Evolutionary conservation across 2,888 invertebrate genomes (phyloP).

Genomic region (Parnassius smintheus): DNA sequence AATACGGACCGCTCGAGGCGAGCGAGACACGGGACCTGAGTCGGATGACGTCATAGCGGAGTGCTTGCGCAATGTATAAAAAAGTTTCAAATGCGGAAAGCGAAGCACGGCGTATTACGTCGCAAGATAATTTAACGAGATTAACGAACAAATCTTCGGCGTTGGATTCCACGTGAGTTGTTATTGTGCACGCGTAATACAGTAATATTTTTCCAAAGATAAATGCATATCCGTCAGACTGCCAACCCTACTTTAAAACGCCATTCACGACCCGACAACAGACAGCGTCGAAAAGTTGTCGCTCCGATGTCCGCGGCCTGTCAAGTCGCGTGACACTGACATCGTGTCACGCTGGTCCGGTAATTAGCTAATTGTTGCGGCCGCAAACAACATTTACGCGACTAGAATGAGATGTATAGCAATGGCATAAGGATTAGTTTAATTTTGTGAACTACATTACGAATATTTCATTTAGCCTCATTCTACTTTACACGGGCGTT

Average conservation of each 20-base stretch:
- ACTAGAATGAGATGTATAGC: slow-evolving; percentile 7
- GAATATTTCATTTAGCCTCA: slow-evolving; percentile 17
- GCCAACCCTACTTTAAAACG: slow-evolving; percentile 35
- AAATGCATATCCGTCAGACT: slow-evolving; percentile 13
- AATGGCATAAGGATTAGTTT: slow-evolving; percentile 1
- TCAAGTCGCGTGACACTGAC: slow-evolving; percentile 52
- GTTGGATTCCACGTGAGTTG: too few relatives aligned
- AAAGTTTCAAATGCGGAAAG: too few relatives aligned
- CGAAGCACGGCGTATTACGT: too few relatives aligned
- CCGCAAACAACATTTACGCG: slow-evolving; percentile 1
- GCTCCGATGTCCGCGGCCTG: slow-evolving; percentile 44
- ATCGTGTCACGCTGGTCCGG: slow-evolving; percentile 48
- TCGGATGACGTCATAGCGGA: too few relatives aligned
- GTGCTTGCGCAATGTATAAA: too few relatives aligned
- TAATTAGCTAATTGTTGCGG: slow-evolving; percentile 69
- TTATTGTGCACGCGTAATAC: too few relatives aligned
- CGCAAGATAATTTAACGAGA: too few relatives aligned
- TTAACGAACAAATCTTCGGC: too few relatives aligned
- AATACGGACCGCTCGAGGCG: too few relatives aligned
- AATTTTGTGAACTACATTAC: neutral
- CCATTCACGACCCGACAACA: slow-evolving; percentile 48
- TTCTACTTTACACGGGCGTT: slow-evolving; percentile 19
- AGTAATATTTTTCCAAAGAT: neutral
- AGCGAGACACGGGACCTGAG: too few relatives aligned
- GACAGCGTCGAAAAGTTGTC: slow-evolving; percentile 65